These are phyloP conservation scores for Odontomyia ornata DNA, from an alignment of 2,888 invertebrate species.

Conservation along the genomic window DNA sequence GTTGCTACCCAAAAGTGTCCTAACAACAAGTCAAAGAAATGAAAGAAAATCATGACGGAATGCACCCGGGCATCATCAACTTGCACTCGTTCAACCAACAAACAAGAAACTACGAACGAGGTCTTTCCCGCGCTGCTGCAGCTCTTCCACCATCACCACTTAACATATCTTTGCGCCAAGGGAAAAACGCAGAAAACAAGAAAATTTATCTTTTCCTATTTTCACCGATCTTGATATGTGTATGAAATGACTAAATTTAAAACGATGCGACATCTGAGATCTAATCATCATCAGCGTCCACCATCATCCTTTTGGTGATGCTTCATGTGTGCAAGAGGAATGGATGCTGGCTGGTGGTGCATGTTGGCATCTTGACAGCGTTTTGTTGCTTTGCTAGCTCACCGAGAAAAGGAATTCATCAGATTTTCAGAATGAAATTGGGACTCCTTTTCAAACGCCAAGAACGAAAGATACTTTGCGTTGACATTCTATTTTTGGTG, in stretches of 20 bases:
- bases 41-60: constrained; percentile 29
- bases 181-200: constrained; percentile 8
- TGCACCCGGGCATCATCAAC: neutral
- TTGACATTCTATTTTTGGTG: constrained; percentile 30
- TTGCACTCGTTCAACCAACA: no score
- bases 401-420: no score
- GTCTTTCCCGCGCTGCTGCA: no score
- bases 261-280: constrained; percentile 35
- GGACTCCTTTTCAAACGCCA: neutral
- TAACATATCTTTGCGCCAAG: neutral
- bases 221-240: constrained; percentile 35
- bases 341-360: neutral
- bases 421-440: constrained; percentile 8
- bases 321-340: neutral
- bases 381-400: no score
- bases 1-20: neutral
- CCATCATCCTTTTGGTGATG: constrained; percentile 3
- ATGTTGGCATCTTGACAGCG: neutral
- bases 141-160: neutral
- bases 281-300: neutral
- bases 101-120: no score
- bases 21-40: neutral
- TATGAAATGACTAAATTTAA: constrained; percentile 41
- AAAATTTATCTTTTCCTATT: constrained; percentile 36
- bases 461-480: constrained; percentile 28